Percentiles rank a stretch among this genome's conserved stretches.
Conservation (phyloP, 2,113 vertebrate species). For the Colossoma macropomum region DNA sequence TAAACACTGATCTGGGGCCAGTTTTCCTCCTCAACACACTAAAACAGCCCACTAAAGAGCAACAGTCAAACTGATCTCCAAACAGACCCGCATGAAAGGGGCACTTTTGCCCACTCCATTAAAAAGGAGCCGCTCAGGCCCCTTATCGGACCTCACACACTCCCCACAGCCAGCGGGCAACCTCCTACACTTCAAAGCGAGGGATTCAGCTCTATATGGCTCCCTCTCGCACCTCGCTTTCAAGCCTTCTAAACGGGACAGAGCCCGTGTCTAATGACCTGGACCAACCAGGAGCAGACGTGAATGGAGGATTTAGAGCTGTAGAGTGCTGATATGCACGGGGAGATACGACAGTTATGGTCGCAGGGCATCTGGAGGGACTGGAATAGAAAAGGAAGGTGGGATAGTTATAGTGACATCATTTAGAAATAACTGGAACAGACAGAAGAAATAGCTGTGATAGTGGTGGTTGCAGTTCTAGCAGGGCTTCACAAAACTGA, state of each 20-base stretch:
- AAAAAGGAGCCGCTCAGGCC: constrained; percentile 16
- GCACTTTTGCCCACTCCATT: not conserved
- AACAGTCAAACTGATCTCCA: not conserved
- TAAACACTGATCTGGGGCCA: not conserved
- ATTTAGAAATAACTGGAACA: no score
- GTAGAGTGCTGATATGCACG: not conserved
- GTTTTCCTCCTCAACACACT: not conserved
- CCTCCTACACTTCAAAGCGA: constrained; percentile 20
- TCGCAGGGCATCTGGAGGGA: not conserved
- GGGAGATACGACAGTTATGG: not conserved
- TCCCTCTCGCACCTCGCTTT: constrained; percentile 33
- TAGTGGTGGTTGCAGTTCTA: no score
- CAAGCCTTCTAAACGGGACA: constrained; percentile 18
- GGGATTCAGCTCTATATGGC: constrained; percentile 16
- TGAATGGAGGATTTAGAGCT: not conserved
- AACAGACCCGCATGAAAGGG: constrained; percentile 8
- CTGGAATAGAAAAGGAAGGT: no score
- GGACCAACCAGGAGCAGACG: not conserved
- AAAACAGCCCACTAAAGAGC: not conserved
- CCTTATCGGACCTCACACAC: constrained; percentile 41
- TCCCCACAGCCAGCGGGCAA: constrained; percentile 20
- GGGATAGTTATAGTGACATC: no score
- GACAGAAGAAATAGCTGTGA: no score
- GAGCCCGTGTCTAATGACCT: constrained; percentile 4
- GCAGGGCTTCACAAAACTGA: no score